Percentiles rank a stretch among this genome's conserved stretches.
Conservation (phyloP, 2,797 vertebrate genomes). For the Eulemur mongoz region DNA sequence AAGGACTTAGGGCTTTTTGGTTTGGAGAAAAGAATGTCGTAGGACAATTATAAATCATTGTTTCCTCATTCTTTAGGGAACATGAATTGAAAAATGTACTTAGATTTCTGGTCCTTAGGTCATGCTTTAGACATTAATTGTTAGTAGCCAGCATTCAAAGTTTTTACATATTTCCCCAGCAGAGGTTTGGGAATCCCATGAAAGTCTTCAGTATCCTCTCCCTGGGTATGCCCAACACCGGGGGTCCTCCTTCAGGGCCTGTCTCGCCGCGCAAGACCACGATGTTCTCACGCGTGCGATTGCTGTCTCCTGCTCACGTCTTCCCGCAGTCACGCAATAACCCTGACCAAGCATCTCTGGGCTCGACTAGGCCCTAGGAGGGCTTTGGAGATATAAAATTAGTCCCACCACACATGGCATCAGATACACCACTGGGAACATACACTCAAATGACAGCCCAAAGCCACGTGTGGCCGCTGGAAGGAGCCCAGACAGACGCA, state of each 20-base stretch:
- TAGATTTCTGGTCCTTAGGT: neutral
- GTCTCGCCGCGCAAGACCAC: neutral
- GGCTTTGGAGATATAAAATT: neutral
- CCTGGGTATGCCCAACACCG: rapidly evolving
- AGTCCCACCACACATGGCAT: neutral
- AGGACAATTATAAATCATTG: neutral
- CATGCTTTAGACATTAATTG: neutral
- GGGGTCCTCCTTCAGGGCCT: neutral
- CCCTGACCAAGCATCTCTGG: neutral
- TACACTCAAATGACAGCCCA: neutral
- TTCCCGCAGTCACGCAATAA: rapidly evolving
- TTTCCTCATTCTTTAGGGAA: neutral
- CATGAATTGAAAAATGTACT: neutral
- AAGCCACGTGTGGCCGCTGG: neutral
- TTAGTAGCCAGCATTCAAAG: neutral
- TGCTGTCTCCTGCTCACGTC: no score
- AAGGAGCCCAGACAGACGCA: neutral
- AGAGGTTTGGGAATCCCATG: neutral
- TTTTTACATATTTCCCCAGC: neutral
- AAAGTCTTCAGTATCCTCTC: rapidly evolving
- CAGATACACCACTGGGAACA: no score
- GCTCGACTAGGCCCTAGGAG: neutral
- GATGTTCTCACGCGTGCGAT: rapidly evolving
- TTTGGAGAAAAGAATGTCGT: neutral
- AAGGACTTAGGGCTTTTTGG: neutral